Evolutionary conservation across 2,113 vertebrate genomes (phyloP).

Genomic region (Amphiprion ocellaris): DNA sequence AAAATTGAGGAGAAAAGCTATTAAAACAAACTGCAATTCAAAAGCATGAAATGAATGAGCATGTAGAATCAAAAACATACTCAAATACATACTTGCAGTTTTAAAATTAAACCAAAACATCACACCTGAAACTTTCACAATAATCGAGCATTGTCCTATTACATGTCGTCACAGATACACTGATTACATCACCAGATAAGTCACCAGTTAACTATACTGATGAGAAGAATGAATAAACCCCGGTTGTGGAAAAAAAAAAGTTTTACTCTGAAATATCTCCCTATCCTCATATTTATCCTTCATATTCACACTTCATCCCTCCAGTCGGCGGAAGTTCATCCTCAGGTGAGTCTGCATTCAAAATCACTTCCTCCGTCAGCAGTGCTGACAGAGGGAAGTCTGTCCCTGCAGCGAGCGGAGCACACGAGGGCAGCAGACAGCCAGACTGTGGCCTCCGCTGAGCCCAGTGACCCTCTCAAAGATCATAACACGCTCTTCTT

Average conservation of each 20-base stretch:
- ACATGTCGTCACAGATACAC: no score
- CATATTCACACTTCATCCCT: conserved; percentile 21
- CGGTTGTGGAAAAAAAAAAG: neutral
- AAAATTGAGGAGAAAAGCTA: no score
- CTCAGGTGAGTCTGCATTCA: conserved; percentile 31
- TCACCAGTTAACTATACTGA: no score
- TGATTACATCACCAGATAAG: no score
- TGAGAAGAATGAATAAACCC: no score
- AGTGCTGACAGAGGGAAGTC: conserved; percentile 40
- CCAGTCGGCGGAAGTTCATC: neutral
- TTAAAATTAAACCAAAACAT: no score
- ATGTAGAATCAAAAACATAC: no score
- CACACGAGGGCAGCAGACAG: conserved; percentile 74
- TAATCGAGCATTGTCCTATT: no score
- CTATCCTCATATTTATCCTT: conserved; percentile 7
- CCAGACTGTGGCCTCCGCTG: conserved; percentile 49
- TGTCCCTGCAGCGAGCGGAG: conserved; percentile 28
- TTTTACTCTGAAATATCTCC: neutral
- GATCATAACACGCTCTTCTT: conserved; percentile 38
- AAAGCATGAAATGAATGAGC: no score
- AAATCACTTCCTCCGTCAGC: conserved; percentile 46
- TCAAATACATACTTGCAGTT: no score
- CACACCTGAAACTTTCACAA: no score
- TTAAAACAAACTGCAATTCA: no score
- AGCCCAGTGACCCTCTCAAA: conserved; percentile 43